Conservation (phyloP, 1,140 invertebrate species). For the Neodiprion lecontei region DNA sequence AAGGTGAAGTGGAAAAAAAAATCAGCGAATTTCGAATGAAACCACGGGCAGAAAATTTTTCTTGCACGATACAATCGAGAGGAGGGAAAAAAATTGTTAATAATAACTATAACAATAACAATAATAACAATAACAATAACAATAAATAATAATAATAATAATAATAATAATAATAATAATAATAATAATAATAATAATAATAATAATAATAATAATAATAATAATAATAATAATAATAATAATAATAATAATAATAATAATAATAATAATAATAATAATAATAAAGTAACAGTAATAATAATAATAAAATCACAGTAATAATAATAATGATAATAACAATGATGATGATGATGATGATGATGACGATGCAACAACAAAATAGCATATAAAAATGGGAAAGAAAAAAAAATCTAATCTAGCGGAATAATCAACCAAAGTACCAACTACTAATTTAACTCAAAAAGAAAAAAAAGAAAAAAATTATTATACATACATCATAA, state of each 20-base stretch:
- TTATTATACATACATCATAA: slow-evolving; percentile 39
- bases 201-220: slow-evolving; percentile 1
- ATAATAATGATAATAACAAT: slow-evolving; percentile 14
- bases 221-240: slow-evolving; percentile 23
- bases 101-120: too few relatives aligned
- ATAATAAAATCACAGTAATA: not conserved
- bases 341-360: not conserved
- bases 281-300: slow-evolving; percentile 1
- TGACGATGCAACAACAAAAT: slow-evolving; percentile 22
- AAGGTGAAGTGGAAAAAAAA: not conserved
- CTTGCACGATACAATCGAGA: too few relatives aligned
- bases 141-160: slow-evolving; percentile 20
- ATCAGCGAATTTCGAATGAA: not conserved
- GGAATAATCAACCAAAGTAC: slow-evolving; percentile 54
- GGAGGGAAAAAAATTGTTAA: too few relatives aligned
- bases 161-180: slow-evolving; percentile 13
- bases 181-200: slow-evolving; percentile 1
- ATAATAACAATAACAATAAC: too few relatives aligned
- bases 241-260: slow-evolving; percentile 13
- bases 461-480: slow-evolving; percentile 16
- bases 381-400: slow-evolving; percentile 43
- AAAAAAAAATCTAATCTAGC: slow-evolving; percentile 49
- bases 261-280: not conserved
- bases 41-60: too few relatives aligned
- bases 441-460: slow-evolving; percentile 40